Base-by-base conservation (phyloP, 1,140 invertebrate species). In the Drosophila chauvacae region DNA sequence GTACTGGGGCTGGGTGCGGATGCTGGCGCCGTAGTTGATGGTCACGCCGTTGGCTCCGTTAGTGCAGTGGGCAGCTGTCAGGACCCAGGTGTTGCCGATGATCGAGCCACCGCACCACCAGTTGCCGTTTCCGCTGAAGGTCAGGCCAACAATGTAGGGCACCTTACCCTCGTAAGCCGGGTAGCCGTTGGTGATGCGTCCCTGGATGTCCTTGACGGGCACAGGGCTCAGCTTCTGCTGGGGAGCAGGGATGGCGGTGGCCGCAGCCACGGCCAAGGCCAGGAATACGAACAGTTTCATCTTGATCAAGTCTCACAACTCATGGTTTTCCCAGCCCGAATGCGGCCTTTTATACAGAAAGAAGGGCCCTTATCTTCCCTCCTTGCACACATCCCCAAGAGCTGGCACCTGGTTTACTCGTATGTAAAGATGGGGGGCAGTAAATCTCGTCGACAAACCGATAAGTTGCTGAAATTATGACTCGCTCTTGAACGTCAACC, bases 31-130 rank as follows among this genome's bases (percentile, higher is more conserved):
- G 44, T 80, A 85, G 65, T 85, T 78, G 56, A 87, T 69, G 60
- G 78, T 87, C 16, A 77, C 88, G n/a, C 61, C 62, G 0, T 51
- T 51, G 33, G 66, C 74, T 6, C 47, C 45, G 50, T 73, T 73
- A 33, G 64, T 74, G 80, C 95, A 95, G 77, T 96, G 95, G 18
- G 94, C 95, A 23, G 95, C 94, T 9, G 94, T 94, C 41, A 95
- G 72, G 7, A 95, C 87, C 93, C 93, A 95, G 28, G 92, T 48
- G 63, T 92, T 77, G 60, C 92, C 92, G 39, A 95, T 93, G 59
- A 95, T 82, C 18, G 94, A 94, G 33, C 94, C 95, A 13, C 95
- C 95, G 81, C 95, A 96, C 88, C 93, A 93, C 84, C 88, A 74
- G 72, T 42, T 37, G 9, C 59, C 73, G n/a, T 75, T 75, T n/a